These are phyloP conservation scores for Caenorhabditis sp. DNA, from an alignment of 2,888 invertebrate genomes.

Conservation along the genomic window DNA sequence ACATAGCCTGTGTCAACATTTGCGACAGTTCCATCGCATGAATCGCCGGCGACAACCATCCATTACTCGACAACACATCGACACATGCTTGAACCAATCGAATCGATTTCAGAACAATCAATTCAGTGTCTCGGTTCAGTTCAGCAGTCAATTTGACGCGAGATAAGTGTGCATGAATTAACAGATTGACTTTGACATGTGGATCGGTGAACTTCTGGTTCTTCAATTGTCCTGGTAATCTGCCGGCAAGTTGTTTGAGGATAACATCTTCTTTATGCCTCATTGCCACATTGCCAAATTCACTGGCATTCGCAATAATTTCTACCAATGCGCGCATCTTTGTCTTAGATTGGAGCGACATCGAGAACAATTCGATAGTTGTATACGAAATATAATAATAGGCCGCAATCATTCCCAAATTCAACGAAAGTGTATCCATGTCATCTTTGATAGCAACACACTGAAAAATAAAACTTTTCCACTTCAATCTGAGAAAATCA, in stretches of 20 bases:
- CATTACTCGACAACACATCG: conserved; percentile 87
- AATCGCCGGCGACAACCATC: conserved; percentile 96
- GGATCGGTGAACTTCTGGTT: conserved; percentile 90
- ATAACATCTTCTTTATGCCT: conserved; percentile 93
- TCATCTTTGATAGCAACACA: conserved; percentile 98
- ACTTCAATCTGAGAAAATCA: not conserved
- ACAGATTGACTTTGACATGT: conserved; percentile 89
- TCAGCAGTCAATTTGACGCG: conserved; percentile 93
- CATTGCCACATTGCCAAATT: conserved; percentile 92
- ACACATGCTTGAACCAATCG: conserved; percentile 82
- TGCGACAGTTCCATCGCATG: conserved; percentile 99
- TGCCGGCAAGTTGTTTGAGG: conserved; percentile 76
- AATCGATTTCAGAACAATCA: conserved; percentile 78
- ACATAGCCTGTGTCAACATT: conserved; percentile 99
- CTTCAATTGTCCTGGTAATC: conserved; percentile 79
- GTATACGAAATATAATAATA: conserved; percentile 99
- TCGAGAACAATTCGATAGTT: conserved; percentile 96
- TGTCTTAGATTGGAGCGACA: conserved; percentile 94
- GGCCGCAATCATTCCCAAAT: conserved; percentile 99
- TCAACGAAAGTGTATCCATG: conserved; percentile 93
- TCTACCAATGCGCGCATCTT: conserved; percentile 95
- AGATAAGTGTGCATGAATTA: conserved; percentile 94
- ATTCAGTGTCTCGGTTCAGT: conserved; percentile 91
- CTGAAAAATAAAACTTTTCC: conserved; percentile 31
- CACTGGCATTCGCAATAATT: conserved; percentile 95